Evolutionary conservation across 2,888 invertebrate species (phyloP), one percentile per base, ranked within the genome.

Genomic region (Hemistola chrysoprasaria): DNA sequence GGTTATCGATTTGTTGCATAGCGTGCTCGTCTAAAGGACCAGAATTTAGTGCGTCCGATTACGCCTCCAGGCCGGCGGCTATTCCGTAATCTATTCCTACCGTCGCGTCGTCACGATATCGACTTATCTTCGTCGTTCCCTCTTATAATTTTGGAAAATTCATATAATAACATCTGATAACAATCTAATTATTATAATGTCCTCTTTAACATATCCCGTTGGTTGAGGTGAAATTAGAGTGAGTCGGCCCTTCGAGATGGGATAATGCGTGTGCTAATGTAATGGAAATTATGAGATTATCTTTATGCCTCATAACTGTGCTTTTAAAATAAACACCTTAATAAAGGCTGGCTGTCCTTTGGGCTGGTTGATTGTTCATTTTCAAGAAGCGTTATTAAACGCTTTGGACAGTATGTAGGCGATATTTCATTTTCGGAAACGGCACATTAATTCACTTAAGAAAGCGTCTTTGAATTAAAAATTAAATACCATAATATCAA

Each of bases 111-210:
- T 77, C 83, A 85, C 86, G 84, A 84, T 84, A 83, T 78, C 76
- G 75, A 79, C 76, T 78, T 81, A 83, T 84, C 84, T 80, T 71
- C 65, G 70, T 79, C 77, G 78, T 65, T 71, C 68, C 62, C 72
- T 79, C 73, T 84, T 84, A 84, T 84, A 84, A 85, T 87, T 86
- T 84, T 76, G 71, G 73, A 69, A 85, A 87, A 84, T 86, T 82
- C 83, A 75, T 85, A 85, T 85, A 84, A 87, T 86, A 86, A 85
- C 70, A 78, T 84, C 83, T 82, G 85, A 86, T 86, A 86, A 85
- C 84, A 80, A 85, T 86, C 84, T 84, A 83, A 87, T 86, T 86
- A 85, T 87, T 83, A 84, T 87, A 87, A 87, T 86, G 82, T 83
- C 79, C 86, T 86, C 72, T 82, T 87, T 86, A 87, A 83, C 82